Base-by-base conservation (phyloP, 2,888 invertebrate species). In the Sarcophaga carnaria region DNA sequence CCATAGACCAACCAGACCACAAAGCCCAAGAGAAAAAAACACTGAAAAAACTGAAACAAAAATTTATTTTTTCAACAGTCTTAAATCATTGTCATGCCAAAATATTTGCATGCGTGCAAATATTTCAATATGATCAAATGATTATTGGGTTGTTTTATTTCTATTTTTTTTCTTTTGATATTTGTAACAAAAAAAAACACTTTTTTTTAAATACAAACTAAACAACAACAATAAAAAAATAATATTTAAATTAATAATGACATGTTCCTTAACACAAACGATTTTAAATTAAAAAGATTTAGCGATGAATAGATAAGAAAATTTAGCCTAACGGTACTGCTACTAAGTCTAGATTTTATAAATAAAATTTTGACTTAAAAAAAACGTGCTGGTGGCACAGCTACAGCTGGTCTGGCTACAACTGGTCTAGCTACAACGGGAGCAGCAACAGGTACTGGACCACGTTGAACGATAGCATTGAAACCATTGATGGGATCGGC, bases 401-500 rank as follows among this genome's bases (percentile, higher is more conserved):
- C 90, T 3, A 82, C 66, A n/a, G 88, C 89, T 27, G 89, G 89
- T 59, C 89, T 82, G 12, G 88, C 89, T 14, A 90, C 85, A 11
- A 90, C 86, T 0, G 89, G 89, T 14, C 89, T 89, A 10, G 88
- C 86, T 17, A 92, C 90, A 20, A 90, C 89, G 0, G 94, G 85
- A 0, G 84, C 89, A 60, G 81, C 67, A 0, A 71, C 81, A 20
- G 91, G 90, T 20, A 91, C 89, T 2, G 95, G 95, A 78, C 95
- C 95, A 90, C 95, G 95, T 92, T 95, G 95, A 0, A 96, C 96
- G 59, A 93, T 90, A 64, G 93, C 93, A 88, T 92, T 92, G 89
- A 92, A 92, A 47, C 92, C 92, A 81, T 92, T 91, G 27, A 92
- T 89, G 45, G 92, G 90, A 87, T 92, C 92, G n/a, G 92, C 92